Base-by-base conservation (phyloP, 2,888 invertebrate species). In the Margaritifera margaritifera region DNA sequence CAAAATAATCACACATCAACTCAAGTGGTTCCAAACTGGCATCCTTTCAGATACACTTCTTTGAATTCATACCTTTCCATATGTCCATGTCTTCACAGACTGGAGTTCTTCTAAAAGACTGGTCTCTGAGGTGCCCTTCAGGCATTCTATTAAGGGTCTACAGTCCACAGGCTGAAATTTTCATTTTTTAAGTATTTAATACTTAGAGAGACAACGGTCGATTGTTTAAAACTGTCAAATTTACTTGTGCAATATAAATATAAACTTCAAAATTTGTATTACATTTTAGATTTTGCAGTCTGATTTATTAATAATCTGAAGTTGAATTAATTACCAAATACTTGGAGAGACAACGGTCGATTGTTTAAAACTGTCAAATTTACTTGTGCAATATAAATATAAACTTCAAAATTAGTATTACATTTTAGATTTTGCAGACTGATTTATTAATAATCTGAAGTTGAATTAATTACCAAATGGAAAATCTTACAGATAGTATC, bases 71-170 rank as follows among this genome's bases (percentile, higher is more conserved):
- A 91, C 91, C 88, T 95, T 95, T 65, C 95, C 95, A 90, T 94
- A 95, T 50, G 94, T 94, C 95, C 95, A 95, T 57, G 94, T 93
- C 82, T 94, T 94, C 75, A 95, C 93, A 78, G 93, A 93, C 73
- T 93, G 92, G 68, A 95, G 90, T 88, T 94, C 94, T 62, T 92
- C 91, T 4, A 94, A 89, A 71, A 95, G 90, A 85, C 93, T 93
- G 61, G 90, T 89, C 68, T 92, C 91, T 59, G 92, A 92, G 61
- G 93, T 93, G 84, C 93, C 92, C 81, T 93, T 93, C 63, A 95
- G 90, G 84, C 93, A 93, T 83, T 94, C 94, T 83, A 95, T 95
- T 67, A 95, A 91, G 79, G 92, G 92, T 86, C 93, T 93, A 88
- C 95, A 95, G 91, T 95, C 95, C 73, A 92, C 91, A 76, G 89